Evolutionary conservation across 64 coral and sea anemone genomes (phyloP).

Genomic region (Montipora efflorescens): DNA sequence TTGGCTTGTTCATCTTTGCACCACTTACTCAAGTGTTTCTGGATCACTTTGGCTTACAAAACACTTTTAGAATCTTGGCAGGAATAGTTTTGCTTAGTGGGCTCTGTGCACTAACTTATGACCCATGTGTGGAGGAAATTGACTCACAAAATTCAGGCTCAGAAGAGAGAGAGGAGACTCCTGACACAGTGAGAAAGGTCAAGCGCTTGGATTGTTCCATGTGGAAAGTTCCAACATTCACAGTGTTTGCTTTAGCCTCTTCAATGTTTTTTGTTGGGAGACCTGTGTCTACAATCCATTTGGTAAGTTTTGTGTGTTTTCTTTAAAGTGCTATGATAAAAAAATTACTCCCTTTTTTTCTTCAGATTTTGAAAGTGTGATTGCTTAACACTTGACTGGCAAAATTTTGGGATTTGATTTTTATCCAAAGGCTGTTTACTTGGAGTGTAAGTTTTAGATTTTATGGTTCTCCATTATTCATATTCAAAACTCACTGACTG

Average conservation of each 20-base stretch:
- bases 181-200: background rate
- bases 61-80: slow-evolving; percentile 39
- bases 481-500: no score
- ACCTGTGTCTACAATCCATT: slow-evolving; percentile 9
- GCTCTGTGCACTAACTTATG: background rate
- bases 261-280: background rate
- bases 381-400: no score
- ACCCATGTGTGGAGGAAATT: slow-evolving; percentile 15
- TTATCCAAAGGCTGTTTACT: no score
- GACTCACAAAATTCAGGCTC: background rate
- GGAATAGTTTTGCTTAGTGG: background rate
- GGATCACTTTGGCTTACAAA: slow-evolving; percentile 1
- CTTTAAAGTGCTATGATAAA: background rate
- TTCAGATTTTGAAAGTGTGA: no score
- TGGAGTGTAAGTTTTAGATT: no score
- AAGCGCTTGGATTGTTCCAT: slow-evolving; percentile 60
- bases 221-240: slow-evolving; percentile 44
- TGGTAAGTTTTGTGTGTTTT: slow-evolving; percentile 30
- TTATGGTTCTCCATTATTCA: no score
- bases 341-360: no score
- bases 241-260: slow-evolving; percentile 26
- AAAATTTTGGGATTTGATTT: no score
- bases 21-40: slow-evolving; percentile 30
- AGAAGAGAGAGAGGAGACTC: background rate
- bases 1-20: slow-evolving; percentile 44